These are phyloP conservation scores for Lanius collurio DNA, from an alignment of 2,113 vertebrate species.

Conservation along the genomic window DNA sequence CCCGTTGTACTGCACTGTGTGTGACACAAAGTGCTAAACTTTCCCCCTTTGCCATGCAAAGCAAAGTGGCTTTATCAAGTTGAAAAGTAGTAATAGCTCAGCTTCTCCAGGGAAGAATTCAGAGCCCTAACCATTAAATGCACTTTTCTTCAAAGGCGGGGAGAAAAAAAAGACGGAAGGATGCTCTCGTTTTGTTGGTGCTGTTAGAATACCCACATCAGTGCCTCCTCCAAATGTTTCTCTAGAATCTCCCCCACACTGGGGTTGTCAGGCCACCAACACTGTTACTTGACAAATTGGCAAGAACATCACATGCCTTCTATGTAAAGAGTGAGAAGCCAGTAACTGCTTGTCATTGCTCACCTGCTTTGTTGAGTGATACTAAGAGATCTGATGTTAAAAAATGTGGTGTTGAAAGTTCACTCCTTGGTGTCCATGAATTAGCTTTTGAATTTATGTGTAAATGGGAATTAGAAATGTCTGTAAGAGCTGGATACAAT, in stretches of 20 bases:
- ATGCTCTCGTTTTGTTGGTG: not conserved
- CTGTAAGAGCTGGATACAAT: not conserved
- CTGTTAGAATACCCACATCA: not conserved
- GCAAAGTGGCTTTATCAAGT: not conserved
- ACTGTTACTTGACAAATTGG: not conserved
- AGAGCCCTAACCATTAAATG: not conserved
- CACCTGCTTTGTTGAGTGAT: not conserved
- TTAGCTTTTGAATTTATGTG: not conserved
- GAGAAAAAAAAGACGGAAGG: not conserved
- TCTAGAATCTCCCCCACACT: not conserved
- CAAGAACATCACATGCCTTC: fast-evolving
- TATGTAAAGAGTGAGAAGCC: not conserved
- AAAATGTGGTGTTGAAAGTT: not conserved
- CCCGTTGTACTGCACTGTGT: not conserved
- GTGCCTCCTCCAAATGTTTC: not conserved
- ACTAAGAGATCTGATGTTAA: not conserved
- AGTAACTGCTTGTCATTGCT: not conserved
- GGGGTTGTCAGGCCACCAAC: not conserved
- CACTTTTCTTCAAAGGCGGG: not conserved
- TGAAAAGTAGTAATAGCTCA: not conserved
- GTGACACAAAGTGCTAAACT: not conserved
- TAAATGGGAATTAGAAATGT: not conserved
- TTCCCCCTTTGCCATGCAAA: not conserved
- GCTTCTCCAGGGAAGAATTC: not conserved
- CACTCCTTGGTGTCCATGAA: not conserved